phyloP scores from a whole-genome alignment of 2,888 invertebrate species.

The Myopa tessellatipennis region DNA sequence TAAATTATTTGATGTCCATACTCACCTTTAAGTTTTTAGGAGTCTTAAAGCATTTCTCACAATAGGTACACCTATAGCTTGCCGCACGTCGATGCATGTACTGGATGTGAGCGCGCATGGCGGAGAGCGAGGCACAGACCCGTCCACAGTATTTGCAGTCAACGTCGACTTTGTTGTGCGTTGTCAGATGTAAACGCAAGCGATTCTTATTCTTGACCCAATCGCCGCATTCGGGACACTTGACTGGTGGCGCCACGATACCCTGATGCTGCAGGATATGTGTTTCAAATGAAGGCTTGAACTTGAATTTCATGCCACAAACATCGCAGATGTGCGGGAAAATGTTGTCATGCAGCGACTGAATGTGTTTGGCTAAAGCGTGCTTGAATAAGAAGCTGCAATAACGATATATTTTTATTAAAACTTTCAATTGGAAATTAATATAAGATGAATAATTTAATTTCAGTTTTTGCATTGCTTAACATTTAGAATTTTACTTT shows the following conservation, averaged over 20 bases:
- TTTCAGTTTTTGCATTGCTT: too few relatives aligned
- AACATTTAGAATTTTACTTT: too few relatives aligned
- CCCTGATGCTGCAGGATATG: slow-evolving; percentile 60
- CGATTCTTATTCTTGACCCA: slow-evolving; percentile 62
- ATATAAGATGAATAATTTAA: not conserved
- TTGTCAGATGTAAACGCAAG: slow-evolving; percentile 48
- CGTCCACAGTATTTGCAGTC: slow-evolving; percentile 49
- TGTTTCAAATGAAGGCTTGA: slow-evolving; percentile 59
- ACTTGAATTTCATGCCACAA: slow-evolving; percentile 62
- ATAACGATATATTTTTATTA: not conserved
- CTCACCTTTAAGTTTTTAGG: slow-evolving; percentile 58
- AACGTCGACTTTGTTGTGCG: slow-evolving; percentile 46
- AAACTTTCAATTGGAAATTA: not conserved
- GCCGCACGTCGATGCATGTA: slow-evolving; percentile 59
- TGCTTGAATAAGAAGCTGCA: slow-evolving; percentile 57
- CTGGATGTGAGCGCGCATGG: slow-evolving; percentile 57
- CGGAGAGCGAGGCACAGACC: slow-evolving; percentile 53
- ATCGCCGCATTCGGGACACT: slow-evolving; percentile 57
- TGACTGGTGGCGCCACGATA: slow-evolving; percentile 58
- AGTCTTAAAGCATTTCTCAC: slow-evolving; percentile 60
- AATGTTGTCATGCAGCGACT: slow-evolving; percentile 59
- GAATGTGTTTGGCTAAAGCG: slow-evolving; percentile 57
- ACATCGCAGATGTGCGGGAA: slow-evolving; percentile 60
- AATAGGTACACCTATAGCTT: slow-evolving; percentile 58
- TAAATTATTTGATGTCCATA: not conserved